Percentiles rank a stretch among this genome's conserved stretches.
These are phyloP conservation scores for Hippocampus zosterae DNA, from an alignment of 2,113 vertebrate genomes.

Conservation along the genomic window DNA sequence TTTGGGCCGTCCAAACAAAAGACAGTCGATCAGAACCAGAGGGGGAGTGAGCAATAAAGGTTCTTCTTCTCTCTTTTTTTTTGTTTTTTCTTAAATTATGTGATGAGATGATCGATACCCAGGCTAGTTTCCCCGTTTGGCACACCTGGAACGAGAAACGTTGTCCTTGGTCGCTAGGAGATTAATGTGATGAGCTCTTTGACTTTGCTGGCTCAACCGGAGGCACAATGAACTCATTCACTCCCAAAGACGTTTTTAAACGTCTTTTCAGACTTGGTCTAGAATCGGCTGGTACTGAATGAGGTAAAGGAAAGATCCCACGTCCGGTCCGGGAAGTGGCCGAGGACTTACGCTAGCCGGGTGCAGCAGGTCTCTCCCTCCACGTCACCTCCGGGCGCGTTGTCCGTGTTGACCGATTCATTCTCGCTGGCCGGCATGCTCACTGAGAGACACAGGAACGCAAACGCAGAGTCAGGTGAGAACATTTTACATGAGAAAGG, in stretches of 20 bases:
- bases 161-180: neutral
- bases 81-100: neutral
- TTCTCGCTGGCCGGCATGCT: slow-evolving; percentile 98
- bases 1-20: slow-evolving; percentile 26
- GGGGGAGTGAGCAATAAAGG: slow-evolving; percentile 9
- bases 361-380: slow-evolving; percentile 95
- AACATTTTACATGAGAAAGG: too few relatives aligned
- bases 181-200: neutral
- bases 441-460: slow-evolving; percentile 75
- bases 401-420: slow-evolving; percentile 96
- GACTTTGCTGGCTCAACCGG: slow-evolving; percentile 13
- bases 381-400: slow-evolving; percentile 88
- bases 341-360: slow-evolving; percentile 88
- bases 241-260: too few relatives aligned
- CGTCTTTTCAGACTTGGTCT: too few relatives aligned
- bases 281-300: too few relatives aligned
- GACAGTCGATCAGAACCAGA: slow-evolving; percentile 9
- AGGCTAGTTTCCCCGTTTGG: slow-evolving; percentile 1
- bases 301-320: neutral
- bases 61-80: neutral
- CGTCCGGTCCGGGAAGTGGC: neutral
- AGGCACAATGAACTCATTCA: neutral
- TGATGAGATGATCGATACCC: slow-evolving; percentile 18
- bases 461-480: neutral
- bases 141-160: neutral